These are phyloP conservation scores for Shinisaurus crocodilurus DNA, from an alignment of 2,113 vertebrate genomes.

Conservation along the genomic window DNA sequence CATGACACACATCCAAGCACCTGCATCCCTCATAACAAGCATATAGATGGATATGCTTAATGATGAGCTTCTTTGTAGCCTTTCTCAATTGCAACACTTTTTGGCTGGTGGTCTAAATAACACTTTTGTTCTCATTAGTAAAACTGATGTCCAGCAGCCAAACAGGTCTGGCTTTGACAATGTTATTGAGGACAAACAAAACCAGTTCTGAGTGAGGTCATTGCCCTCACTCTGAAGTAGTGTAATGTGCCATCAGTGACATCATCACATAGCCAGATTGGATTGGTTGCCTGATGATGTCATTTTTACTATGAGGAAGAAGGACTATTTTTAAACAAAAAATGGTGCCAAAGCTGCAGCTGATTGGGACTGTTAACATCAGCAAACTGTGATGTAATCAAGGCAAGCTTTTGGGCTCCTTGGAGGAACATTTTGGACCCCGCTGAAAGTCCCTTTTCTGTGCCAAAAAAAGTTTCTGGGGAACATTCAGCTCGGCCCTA, in stretches of 20 bases:
- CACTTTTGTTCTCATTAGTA: not conserved
- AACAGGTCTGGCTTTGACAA: not conserved
- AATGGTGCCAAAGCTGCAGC: too few relatives aligned
- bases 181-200: not conserved
- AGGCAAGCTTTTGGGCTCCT: not conserved
- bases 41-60: not conserved
- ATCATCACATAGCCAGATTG: not conserved
- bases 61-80: not conserved
- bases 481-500: constrained; percentile 9
- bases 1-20: too few relatives aligned
- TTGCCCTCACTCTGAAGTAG: not conserved
- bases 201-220: not conserved
- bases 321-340: not conserved
- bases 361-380: not conserved
- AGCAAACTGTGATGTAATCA: not conserved
- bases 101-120: not conserved
- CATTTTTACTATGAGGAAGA: too few relatives aligned
- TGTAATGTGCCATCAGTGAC: not conserved
- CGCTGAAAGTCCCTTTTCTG: not conserved
- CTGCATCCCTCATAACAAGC: too few relatives aligned
- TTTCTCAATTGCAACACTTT: too few relatives aligned
- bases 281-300: too few relatives aligned
- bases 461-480: not conserved
- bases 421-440: not conserved
- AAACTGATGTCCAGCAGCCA: too few relatives aligned